phyloP scores from a whole-genome alignment of 1,140 invertebrate species.

The Chymomyza costata region DNA sequence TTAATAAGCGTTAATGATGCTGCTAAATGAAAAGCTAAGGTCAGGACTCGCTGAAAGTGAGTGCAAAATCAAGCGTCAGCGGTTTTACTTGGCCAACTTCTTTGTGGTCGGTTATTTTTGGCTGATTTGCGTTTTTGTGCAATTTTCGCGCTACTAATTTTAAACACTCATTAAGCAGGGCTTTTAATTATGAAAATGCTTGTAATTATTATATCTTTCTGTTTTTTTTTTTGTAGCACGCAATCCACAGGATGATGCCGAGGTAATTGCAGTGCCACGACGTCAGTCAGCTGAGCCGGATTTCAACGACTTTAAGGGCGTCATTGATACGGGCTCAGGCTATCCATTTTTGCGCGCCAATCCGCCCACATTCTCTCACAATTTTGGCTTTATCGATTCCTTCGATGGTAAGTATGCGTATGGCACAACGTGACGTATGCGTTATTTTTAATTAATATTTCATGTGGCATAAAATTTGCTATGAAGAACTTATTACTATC shows the following conservation, averaged over 20 bases:
- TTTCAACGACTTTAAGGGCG: conserved; percentile 62
- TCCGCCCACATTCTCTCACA: conserved; percentile 39
- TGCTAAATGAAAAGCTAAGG: conserved; percentile 28
- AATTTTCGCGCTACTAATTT: neutral
- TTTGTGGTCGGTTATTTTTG: conserved; percentile 18
- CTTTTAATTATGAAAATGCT: conserved; percentile 32
- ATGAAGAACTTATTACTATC: no score
- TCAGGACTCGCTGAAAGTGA: neutral
- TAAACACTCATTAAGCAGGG: no score
- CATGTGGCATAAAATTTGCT: conserved; percentile 23
- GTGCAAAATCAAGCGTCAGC: conserved; percentile 8
- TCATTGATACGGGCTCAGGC: conserved; percentile 62
- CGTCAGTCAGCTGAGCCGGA: conserved; percentile 28
- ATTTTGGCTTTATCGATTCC: conserved; percentile 53
- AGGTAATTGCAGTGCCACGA: conserved; percentile 46
- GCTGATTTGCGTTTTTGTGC: conserved; percentile 59
- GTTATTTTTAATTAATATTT: conserved; percentile 40
- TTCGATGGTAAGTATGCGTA: conserved; percentile 60
- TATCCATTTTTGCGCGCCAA: conserved; percentile 58
- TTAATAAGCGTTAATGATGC: conserved; percentile 64
- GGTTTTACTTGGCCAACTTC: no score
- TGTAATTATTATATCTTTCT: conserved; percentile 21
- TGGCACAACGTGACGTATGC: conserved; percentile 37
- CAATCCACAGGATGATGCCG: conserved; percentile 60
- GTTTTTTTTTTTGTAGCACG: conserved; percentile 41